Evolutionary conservation across 2,888 invertebrate genomes (phyloP).

Genomic region (Lasioglossum zephyrum): DNA sequence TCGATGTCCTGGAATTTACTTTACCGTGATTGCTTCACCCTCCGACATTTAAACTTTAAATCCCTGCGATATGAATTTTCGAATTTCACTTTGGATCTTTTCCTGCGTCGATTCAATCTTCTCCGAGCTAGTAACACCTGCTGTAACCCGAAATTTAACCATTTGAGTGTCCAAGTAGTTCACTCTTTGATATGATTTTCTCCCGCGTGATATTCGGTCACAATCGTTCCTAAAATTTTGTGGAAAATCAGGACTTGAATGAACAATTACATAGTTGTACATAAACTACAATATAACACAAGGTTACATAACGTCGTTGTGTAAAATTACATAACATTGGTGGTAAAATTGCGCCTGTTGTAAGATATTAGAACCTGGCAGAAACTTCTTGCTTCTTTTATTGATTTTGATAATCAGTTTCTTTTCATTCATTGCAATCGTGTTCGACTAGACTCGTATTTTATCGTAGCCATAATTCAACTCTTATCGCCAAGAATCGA

Average conservation of each 20-base stretch:
- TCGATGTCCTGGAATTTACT: conserved; percentile 37
- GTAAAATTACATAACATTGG: too few relatives aligned
- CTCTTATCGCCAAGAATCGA: background rate
- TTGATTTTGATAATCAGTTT: too few relatives aligned
- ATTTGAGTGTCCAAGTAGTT: background rate
- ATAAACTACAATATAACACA: too few relatives aligned
- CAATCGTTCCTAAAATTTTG: background rate
- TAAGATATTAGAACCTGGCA: too few relatives aligned
- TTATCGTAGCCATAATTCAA: too few relatives aligned
- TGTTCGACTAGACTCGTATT: too few relatives aligned
- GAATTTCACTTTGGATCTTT: background rate
- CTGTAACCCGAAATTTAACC: background rate
- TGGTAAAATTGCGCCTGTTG: too few relatives aligned
- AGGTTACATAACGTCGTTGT: too few relatives aligned
- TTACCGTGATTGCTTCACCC: conserved; percentile 5
- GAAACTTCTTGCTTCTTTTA: too few relatives aligned
- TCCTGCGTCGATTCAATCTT: background rate
- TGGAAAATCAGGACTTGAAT: background rate
- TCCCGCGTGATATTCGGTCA: background rate
- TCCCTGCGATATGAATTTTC: conserved; percentile 26
- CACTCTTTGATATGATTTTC: background rate
- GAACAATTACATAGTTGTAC: background rate
- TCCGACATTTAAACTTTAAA: conserved; percentile 67
- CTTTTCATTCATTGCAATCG: too few relatives aligned
- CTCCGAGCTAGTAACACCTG: background rate